Percentiles rank a stretch among this genome's conserved stretches.
Conservation (phyloP, 2,797 vertebrate species). For the Acanthornis magna region DNA sequence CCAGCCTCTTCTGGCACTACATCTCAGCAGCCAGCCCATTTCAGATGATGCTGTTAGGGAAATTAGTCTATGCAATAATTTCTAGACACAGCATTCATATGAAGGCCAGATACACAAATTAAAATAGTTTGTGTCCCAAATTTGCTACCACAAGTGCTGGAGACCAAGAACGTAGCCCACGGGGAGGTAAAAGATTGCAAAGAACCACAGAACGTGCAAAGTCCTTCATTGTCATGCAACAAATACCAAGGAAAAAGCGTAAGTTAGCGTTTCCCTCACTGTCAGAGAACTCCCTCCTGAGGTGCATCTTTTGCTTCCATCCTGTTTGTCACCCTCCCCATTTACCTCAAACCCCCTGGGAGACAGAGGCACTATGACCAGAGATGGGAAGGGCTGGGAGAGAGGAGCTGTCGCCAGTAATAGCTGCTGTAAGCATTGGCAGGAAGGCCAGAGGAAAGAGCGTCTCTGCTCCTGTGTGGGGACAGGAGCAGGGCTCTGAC, state of each 20-base stretch:
- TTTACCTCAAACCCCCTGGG: not conserved
- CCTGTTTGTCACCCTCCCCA: not conserved
- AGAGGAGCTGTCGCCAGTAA: not conserved
- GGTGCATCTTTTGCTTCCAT: not conserved
- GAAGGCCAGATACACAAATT: not conserved
- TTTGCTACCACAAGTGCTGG: not conserved
- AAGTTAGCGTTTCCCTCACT: not conserved
- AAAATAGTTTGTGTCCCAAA: not conserved
- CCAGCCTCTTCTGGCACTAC: not conserved
- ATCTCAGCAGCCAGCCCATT: not conserved
- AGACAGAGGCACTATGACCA: not conserved
- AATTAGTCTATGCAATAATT: not conserved
- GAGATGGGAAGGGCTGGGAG: not conserved
- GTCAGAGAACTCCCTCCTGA: not conserved
- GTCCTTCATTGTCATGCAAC: not conserved
- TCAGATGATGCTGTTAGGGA: not conserved
- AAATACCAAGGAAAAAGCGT: not conserved
- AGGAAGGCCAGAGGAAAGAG: not conserved
- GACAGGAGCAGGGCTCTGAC: slow-evolving; percentile 80
- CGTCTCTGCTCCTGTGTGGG: slow-evolving; percentile 3
- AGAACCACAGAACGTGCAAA: not conserved
- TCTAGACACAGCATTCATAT: not conserved
- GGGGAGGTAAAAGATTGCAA: not conserved
- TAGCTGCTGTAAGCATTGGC: not conserved
- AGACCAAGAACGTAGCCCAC: not conserved